These are phyloP conservation scores for Drosophila pegasa DNA, from an alignment of 2,888 invertebrate species.

Conservation along the genomic window DNA sequence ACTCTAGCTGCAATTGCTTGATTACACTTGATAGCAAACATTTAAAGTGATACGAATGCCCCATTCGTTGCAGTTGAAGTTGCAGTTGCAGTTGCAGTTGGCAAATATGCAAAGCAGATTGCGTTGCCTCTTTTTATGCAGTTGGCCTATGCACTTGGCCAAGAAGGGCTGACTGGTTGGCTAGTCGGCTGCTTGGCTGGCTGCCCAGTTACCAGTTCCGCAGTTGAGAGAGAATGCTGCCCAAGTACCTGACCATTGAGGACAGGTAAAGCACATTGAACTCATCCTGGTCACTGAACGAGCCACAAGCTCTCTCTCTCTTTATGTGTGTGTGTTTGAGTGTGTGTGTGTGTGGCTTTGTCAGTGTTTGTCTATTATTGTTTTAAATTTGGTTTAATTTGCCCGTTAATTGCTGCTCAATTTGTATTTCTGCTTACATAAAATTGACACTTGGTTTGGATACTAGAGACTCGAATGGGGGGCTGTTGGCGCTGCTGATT, in stretches of 20 bases:
- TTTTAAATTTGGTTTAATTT: conserved; percentile 69
- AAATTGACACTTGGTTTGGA: conserved; percentile 29
- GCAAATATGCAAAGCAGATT: conserved; percentile 58
- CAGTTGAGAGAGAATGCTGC: conserved; percentile 30
- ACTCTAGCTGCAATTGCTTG: conserved; percentile 12
- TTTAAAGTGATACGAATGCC: conserved; percentile 17
- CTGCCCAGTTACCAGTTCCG: conserved; percentile 54
- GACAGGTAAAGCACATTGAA: conserved; percentile 78
- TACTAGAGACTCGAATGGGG: background rate
- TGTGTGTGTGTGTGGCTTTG: background rate
- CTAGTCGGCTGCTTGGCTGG: conserved; percentile 13
- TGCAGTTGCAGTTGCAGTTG: conserved; percentile 13
- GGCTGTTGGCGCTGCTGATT: conserved; percentile 35
- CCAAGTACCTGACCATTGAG: conserved; percentile 58
- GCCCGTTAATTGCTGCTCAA: conserved; percentile 60
- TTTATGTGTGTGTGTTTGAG: conserved; percentile 2
- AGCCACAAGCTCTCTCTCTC: background rate
- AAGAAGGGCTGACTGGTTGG: conserved; percentile 50
- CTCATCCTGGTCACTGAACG: conserved; percentile 59
- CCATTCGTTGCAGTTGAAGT: conserved; percentile 19
- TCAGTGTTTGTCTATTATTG: conserved; percentile 47
- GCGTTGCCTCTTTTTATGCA: conserved; percentile 27
- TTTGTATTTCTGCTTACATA: conserved; percentile 58
- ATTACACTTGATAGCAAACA: conserved; percentile 30
- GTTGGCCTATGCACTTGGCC: conserved; percentile 53